phyloP scores from a whole-genome alignment of 2,113 vertebrate species.

The Cyphomyrus discorhynchus region DNA sequence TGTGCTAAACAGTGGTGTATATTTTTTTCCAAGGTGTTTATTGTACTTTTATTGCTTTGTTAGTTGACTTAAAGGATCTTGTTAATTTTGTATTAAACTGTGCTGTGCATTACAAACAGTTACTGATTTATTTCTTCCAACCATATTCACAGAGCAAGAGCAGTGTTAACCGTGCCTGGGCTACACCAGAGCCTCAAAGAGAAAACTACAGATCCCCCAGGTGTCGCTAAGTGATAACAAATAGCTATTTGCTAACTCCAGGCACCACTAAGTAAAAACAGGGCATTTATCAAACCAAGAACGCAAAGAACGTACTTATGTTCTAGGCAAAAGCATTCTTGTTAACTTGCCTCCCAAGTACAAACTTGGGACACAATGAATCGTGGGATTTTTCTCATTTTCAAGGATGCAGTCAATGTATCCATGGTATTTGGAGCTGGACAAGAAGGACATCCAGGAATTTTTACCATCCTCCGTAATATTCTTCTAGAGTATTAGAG shows the following conservation, averaged over 20 bases:
- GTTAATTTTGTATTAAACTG: constrained; percentile 75
- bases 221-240: background rate
- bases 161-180: constrained; percentile 50
- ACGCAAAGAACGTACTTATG: background rate
- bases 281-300: background rate
- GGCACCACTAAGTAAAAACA: background rate
- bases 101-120: constrained; percentile 61
- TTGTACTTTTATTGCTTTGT: constrained; percentile 71
- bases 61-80: constrained; percentile 63
- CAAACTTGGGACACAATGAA: background rate
- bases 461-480: background rate
- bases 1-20: constrained; percentile 65
- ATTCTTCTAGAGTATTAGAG: background rate
- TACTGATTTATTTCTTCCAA: constrained; percentile 41
- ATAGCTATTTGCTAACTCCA: background rate
- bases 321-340: background rate
- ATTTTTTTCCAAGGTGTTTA: constrained; percentile 71
- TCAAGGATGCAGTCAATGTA: background rate
- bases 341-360: background rate
- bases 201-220: background rate
- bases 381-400: background rate
- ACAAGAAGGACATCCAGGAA: background rate
- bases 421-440: background rate
- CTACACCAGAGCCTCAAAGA: background rate
- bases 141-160: constrained; percentile 29